Evolutionary conservation across 2,113 vertebrate genomes (phyloP).

Genomic region (Laticauda colubrina): DNA sequence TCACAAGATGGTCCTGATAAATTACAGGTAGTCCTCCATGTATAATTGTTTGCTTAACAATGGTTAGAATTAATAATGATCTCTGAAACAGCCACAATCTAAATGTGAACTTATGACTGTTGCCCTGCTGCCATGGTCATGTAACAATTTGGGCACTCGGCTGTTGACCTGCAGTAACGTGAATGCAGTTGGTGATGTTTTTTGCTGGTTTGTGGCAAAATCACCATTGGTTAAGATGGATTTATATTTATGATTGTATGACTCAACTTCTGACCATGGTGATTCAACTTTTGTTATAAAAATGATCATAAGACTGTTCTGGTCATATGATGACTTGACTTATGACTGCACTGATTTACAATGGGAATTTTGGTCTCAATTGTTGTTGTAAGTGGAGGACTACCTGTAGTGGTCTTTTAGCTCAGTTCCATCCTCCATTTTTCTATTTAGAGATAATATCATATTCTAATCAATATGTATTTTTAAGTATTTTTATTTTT

Average conservation of each 20-base stretch:
- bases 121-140: not conserved
- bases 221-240: not conserved
- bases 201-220: not conserved
- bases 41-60: not conserved
- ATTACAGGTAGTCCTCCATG: not conserved
- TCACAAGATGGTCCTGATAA: not conserved
- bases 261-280: not conserved
- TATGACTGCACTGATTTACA: not conserved
- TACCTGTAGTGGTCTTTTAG: too few species aligned
- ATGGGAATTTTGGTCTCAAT: not conserved
- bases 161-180: not conserved
- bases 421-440: not conserved
- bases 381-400: not conserved
- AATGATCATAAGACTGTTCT: not conserved
- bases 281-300: not conserved
- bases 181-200: not conserved
- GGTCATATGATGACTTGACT: not conserved
- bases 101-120: not conserved
- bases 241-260: not conserved
- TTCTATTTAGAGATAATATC: not conserved
- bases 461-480: not conserved
- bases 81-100: not conserved
- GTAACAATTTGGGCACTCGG: not conserved
- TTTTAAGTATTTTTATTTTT: too few species aligned
- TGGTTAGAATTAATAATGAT: not conserved